Conservation (phyloP, 2,113 vertebrate species). For the Chamaetylas fuelleborni region DNA sequence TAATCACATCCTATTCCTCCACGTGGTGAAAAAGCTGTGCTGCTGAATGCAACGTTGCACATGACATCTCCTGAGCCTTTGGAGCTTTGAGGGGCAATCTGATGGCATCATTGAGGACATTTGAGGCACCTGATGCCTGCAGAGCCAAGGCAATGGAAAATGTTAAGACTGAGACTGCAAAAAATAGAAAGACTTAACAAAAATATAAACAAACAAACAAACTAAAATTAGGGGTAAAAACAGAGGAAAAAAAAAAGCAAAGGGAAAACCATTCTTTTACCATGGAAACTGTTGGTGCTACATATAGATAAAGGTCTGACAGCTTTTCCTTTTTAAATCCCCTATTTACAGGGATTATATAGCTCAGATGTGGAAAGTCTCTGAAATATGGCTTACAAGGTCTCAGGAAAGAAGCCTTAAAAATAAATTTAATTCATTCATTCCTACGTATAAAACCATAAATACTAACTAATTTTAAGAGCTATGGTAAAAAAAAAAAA, state of each 20-base stretch:
- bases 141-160: not conserved
- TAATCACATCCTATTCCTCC: not conserved
- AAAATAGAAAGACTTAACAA: not conserved
- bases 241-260: not conserved
- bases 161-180: not conserved
- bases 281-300: not conserved
- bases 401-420: not conserved
- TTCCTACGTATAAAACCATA: not conserved
- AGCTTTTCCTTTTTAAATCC: not conserved
- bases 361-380: not conserved
- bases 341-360: not conserved
- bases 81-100: not conserved
- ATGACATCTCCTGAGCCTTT: not conserved
- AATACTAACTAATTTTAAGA: not conserved
- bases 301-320: not conserved
- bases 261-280: not conserved
- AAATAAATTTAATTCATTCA: not conserved
- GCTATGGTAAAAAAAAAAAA: not conserved
- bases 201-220: not conserved
- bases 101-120: not conserved
- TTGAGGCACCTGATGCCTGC: not conserved
- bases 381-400: not conserved
- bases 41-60: not conserved
- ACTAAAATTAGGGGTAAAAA: not conserved
- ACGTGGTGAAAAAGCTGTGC: not conserved